Evolutionary conservation across 2,888 invertebrate genomes (phyloP), one percentile per base, ranked within the genome.

Genomic region (Agrilus biguttatus): DNA sequence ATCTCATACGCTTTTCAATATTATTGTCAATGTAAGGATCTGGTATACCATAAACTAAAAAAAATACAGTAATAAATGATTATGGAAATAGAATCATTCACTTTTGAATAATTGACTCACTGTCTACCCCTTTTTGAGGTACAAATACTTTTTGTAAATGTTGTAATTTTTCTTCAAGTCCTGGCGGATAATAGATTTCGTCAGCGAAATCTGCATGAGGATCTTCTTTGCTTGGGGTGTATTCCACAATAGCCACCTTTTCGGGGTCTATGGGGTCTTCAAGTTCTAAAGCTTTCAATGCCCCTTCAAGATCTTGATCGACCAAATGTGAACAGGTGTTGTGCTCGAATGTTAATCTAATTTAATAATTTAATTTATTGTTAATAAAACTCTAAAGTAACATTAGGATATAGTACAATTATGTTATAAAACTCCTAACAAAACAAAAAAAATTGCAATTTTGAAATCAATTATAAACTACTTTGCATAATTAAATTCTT

Each of bases 201-300:
- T 86, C 85, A n/a, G 86, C 83, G 58, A 77, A 87, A 51, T 80
- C 77, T 3, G 77, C 74, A 46, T 72, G 69, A 1, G 73, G 72
- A 57, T 82, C 75, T 6, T 68, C 70, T 43, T 71, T 65, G 46
- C 75, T 78, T 12, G 89, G 89, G 7, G 78, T 80, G 55, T 84
- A 89, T 50, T 82, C 81, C 23, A 89, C 82, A 53, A 81, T 80
- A 28, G 89, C 88, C 57, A 84, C 70, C 56, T 83, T 78, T 50
- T 78, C 76, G 13, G 80, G 74, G 53, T 81, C 79, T 41, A 74
- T 63, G 44, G 63, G 59, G 35, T 68, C 69, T 46, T 71, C 66
- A 32, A 66, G 69, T 51, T 72, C 71, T 39, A 73, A 59, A 37
- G 70, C 70, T 49, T 68, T 68, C 43, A 73, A 55, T 13, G 72